A percentile compares a stretch with the other conserved stretches of the same genome.
Conservation (phyloP, 2,113 vertebrate species). For the Leptosomus discolor region DNA sequence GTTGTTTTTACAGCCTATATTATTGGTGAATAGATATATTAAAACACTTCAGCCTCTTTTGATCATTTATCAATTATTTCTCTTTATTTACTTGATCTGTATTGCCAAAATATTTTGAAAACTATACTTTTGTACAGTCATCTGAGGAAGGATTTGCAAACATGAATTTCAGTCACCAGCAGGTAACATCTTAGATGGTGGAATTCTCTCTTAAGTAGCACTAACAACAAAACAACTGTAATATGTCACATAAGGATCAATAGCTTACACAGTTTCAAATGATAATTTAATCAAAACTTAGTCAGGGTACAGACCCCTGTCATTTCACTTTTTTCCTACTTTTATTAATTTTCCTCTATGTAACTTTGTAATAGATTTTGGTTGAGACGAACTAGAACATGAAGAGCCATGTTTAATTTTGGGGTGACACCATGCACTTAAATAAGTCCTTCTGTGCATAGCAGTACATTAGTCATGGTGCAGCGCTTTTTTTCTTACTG, state of each 20-base stretch:
- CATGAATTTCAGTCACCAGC: background rate
- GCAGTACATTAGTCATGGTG: background rate
- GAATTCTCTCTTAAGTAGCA: background rate
- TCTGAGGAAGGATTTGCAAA: background rate
- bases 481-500: background rate
- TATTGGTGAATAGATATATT: background rate
- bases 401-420: background rate
- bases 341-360: background rate
- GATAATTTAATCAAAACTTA: background rate
- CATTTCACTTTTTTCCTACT: background rate
- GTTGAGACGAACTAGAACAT: background rate
- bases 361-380: background rate
- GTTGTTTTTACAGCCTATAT: background rate
- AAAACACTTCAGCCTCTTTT: background rate
- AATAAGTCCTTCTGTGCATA: background rate
- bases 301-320: background rate
- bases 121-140: background rate
- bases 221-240: background rate
- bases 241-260: accelerated
- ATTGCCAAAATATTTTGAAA: background rate
- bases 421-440: background rate
- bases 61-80: background rate
- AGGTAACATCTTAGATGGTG: background rate
- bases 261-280: background rate
- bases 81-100: background rate